Conservation (phyloP, 1,140 invertebrate genomes). For the Drosophila novamexicana region DNA sequence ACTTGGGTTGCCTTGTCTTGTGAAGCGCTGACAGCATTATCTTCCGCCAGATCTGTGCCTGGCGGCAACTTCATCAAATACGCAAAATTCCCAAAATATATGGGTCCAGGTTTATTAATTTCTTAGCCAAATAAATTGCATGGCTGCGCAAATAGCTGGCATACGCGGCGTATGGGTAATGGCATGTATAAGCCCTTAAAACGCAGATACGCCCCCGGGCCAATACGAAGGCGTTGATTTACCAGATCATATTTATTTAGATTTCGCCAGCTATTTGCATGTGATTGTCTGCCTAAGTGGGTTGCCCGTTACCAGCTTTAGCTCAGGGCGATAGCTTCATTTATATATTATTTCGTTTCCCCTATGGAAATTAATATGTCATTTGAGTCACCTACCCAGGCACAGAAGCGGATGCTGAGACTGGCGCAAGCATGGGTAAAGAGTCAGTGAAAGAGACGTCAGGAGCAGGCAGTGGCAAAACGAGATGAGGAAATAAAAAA, state of each 20-base stretch:
- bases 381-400: constrained; percentile 67
- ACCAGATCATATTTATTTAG: constrained; percentile 76
- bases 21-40: constrained; percentile 61
- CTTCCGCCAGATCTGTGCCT: constrained; percentile 16
- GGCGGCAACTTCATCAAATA: constrained; percentile 63
- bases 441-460: constrained; percentile 26
- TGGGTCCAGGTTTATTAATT: constrained; percentile 33
- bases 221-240: constrained; percentile 65
- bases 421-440: constrained; percentile 15
- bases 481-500: constrained; percentile 38
- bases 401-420: constrained; percentile 14
- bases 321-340: constrained; percentile 71
- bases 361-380: constrained; percentile 83
- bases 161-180: constrained; percentile 50
- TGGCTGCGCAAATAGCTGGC: constrained; percentile 9
- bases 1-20: constrained; percentile 2
- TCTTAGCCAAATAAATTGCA: constrained; percentile 14
- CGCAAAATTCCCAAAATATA: constrained; percentile 48
- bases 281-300: constrained; percentile 51
- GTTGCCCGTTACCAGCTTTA: constrained; percentile 20
- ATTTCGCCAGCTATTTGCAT: constrained; percentile 71
- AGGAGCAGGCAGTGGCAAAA: constrained; percentile 14
- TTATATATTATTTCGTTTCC: constrained; percentile 81
- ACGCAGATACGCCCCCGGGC: constrained; percentile 4
- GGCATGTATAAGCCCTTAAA: constrained; percentile 53